These are phyloP conservation scores for Limnephilus rhombicus DNA, from an alignment of 2,888 invertebrate species.

Conservation along the genomic window DNA sequence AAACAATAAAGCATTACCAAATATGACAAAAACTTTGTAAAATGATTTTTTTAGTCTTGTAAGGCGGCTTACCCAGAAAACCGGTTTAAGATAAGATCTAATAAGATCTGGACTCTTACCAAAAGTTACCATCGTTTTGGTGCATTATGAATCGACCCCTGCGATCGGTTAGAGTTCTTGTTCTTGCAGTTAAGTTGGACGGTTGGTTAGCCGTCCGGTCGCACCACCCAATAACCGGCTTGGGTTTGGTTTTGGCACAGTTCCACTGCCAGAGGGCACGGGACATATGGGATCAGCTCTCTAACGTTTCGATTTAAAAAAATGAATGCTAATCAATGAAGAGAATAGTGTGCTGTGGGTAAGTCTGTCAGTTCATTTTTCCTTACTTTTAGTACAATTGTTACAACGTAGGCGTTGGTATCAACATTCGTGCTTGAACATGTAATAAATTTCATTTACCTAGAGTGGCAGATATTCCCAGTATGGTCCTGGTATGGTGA, in stretches of 20 bases:
- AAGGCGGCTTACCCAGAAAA: neutral
- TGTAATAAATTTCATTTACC: too few relatives aligned
- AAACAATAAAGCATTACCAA: too few relatives aligned
- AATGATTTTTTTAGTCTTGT: too few relatives aligned
- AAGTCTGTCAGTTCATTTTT: too few relatives aligned
- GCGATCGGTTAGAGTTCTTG: neutral
- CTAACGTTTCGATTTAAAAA: neutral
- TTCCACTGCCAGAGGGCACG: neutral
- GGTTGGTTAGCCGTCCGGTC: neutral
- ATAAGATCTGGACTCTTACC: neutral
- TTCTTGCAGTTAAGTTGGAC: neutral
- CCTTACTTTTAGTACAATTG: too few relatives aligned
- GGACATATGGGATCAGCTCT: neutral
- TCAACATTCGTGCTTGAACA: too few relatives aligned
- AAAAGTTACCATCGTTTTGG: neutral
- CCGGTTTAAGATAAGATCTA: too few relatives aligned
- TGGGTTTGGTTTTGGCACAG: slow-evolving; percentile 20
- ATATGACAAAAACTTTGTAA: too few relatives aligned
- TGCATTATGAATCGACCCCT: neutral
- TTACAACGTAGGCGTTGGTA: too few relatives aligned
- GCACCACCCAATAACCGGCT: slow-evolving; percentile 12
- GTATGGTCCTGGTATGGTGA: too few relatives aligned
- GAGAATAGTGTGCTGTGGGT: too few relatives aligned
- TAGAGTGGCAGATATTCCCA: too few relatives aligned
- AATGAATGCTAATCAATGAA: neutral